phyloP scores from a whole-genome alignment of 1,140 invertebrate species.

The Akabosia matsudoensis region DNA sequence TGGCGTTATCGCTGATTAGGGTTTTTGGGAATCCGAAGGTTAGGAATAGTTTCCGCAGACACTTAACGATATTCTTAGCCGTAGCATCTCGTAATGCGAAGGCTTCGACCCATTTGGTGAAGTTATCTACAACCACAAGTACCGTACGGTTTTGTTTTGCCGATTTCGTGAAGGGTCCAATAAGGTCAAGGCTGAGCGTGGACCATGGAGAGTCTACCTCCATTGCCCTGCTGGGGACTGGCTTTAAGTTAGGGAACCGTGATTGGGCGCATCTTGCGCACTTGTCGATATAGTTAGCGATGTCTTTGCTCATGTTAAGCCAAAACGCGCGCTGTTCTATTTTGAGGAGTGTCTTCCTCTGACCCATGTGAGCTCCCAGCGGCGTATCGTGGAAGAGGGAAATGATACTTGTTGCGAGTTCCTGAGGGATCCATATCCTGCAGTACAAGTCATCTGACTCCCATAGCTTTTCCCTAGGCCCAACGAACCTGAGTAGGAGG shows the following conservation, averaged over 20 bases:
- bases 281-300: slow-evolving; percentile 20
- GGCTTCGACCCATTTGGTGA: slow-evolving; percentile 51
- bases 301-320: slow-evolving; percentile 12
- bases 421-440: neutral
- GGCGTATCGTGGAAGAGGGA: neutral
- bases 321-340: neutral
- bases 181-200: slow-evolving; percentile 48
- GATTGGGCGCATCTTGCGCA: slow-evolving; percentile 16
- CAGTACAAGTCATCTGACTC: too few species aligned
- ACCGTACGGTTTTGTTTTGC: slow-evolving; percentile 25
- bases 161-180: slow-evolving; percentile 40
- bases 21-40: neutral
- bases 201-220: neutral
- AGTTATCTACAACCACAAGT: slow-evolving; percentile 42
- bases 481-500: slow-evolving; percentile 11
- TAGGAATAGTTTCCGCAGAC: slow-evolving; percentile 3
- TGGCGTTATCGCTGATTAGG: neutral
- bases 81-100: slow-evolving; percentile 48
- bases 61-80: neutral
- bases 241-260: neutral
- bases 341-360: neutral
- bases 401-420: slow-evolving; percentile 35
- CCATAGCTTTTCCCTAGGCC: slow-evolving; percentile 22
- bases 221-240: neutral
- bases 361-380: neutral